phyloP scores from a whole-genome alignment of 2,113 vertebrate species.

The Osmerus eperlanus region DNA sequence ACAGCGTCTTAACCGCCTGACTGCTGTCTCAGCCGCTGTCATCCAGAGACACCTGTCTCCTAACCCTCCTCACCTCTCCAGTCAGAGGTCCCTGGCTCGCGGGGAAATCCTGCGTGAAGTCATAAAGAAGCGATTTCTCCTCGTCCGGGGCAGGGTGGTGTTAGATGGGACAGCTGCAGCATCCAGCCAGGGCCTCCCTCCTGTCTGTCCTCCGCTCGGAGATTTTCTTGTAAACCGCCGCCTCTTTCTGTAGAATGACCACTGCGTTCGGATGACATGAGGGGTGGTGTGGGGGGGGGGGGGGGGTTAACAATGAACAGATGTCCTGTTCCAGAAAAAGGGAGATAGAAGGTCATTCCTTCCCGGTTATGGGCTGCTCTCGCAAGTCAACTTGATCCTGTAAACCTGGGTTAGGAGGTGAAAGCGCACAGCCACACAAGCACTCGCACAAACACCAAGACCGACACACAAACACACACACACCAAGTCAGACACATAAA shows the following conservation, averaged over 20 bases:
- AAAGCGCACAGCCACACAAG: not conserved
- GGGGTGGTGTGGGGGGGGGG: too few relatives aligned
- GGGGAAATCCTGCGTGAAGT: constrained; percentile 27
- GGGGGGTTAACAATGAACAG: constrained; percentile 61
- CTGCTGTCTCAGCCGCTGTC: not conserved
- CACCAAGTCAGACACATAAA: too few relatives aligned
- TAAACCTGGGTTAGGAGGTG: constrained; percentile 1
- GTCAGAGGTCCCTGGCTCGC: constrained; percentile 35
- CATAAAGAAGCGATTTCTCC: constrained; percentile 58
- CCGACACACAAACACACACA: too few relatives aligned
- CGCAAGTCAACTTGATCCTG: not conserved
- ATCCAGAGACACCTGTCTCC: constrained; percentile 31
- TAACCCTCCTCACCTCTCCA: constrained; percentile 14
- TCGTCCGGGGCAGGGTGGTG: constrained; percentile 56
- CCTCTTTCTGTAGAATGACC: constrained; percentile 42
- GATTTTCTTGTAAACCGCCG: constrained; percentile 50
- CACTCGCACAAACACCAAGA: not conserved
- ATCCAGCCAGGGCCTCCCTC: constrained; percentile 2
- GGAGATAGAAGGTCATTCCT: constrained; percentile 11
- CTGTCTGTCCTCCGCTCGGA: constrained; percentile 28
- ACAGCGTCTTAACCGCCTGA: too few relatives aligned
- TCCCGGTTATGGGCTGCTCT: constrained; percentile 20
- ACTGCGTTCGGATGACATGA: too few relatives aligned
- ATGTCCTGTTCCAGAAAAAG: constrained; percentile 56
- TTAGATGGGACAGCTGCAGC: constrained; percentile 61